phyloP scores from a whole-genome alignment of 2,797 vertebrate species.

The Sebastes matsubarae region DNA sequence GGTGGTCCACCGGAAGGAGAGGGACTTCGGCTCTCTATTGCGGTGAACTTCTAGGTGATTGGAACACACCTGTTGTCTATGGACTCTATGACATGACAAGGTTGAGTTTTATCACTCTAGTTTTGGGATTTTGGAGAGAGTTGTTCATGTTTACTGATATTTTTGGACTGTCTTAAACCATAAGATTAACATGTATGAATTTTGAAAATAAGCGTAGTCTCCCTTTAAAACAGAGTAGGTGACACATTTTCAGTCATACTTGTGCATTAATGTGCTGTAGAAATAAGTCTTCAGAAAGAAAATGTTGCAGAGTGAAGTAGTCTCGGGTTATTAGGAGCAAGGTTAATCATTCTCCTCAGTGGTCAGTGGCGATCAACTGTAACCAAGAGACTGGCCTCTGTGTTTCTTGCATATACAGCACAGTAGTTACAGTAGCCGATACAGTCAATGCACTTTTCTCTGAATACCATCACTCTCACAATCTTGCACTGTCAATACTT shows the following conservation, averaged over 20 bases:
- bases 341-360: slow-evolving; percentile 51
- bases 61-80: no score
- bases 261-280: neutral
- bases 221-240: neutral
- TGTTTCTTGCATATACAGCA: slow-evolving; percentile 6
- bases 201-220: neutral
- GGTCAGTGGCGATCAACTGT: neutral
- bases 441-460: slow-evolving; percentile 29
- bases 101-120: neutral
- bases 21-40: no score
- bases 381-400: neutral
- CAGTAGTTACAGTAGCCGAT: neutral
- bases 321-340: slow-evolving; percentile 37
- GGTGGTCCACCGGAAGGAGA: no score
- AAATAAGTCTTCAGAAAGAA: no score
- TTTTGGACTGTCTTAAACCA: neutral
- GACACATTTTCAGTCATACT: neutral
- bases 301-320: neutral
- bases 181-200: neutral
- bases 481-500: neutral
- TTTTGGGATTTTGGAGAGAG: neutral
- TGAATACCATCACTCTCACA: neutral
- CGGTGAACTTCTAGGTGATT: no score
- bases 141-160: neutral
- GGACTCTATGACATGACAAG: neutral